Conservation (phyloP, 2,113 vertebrate species). For the Irena cyanogastra region DNA sequence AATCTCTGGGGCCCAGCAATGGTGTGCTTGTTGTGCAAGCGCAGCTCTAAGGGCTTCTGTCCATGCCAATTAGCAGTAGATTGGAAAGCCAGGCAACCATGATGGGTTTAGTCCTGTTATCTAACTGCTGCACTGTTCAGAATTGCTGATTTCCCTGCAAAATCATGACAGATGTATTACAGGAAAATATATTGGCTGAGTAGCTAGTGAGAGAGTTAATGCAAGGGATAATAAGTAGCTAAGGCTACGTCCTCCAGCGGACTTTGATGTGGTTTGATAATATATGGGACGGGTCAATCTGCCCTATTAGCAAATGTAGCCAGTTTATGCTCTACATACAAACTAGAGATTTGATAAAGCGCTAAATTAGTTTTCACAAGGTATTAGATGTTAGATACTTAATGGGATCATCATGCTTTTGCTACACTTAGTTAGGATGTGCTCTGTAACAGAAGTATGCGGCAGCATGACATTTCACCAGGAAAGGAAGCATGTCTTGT, state of each 20-base stretch:
- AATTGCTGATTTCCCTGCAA: constrained; percentile 3
- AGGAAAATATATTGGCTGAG: constrained; percentile 1
- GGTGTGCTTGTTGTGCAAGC: not conserved
- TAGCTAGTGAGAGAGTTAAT: constrained; percentile 11
- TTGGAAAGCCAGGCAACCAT: not conserved
- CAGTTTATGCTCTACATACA: constrained; percentile 60
- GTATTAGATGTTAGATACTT: constrained; percentile 36
- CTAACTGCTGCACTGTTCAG: not conserved
- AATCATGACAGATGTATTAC: constrained; percentile 2
- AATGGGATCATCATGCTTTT: constrained; percentile 51
- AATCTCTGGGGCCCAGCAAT: constrained; percentile 10
- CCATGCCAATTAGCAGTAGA: constrained; percentile 27
- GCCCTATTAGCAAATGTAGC: constrained; percentile 31
- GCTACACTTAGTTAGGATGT: constrained; percentile 46
- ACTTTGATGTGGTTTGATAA: constrained; percentile 24
- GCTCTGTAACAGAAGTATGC: not conserved
- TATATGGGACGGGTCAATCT: constrained; percentile 7
- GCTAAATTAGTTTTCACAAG: constrained; percentile 42
- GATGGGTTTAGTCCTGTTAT: not conserved
- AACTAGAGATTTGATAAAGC: constrained; percentile 67
- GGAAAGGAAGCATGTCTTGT: constrained; percentile 29
- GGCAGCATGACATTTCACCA: constrained; percentile 26
- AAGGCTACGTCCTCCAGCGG: not conserved
- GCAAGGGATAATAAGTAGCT: constrained; percentile 35
- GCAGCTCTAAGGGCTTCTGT: not conserved